phyloP scores from a whole-genome alignment of 2,888 invertebrate species.

The Cheilosia soror region DNA sequence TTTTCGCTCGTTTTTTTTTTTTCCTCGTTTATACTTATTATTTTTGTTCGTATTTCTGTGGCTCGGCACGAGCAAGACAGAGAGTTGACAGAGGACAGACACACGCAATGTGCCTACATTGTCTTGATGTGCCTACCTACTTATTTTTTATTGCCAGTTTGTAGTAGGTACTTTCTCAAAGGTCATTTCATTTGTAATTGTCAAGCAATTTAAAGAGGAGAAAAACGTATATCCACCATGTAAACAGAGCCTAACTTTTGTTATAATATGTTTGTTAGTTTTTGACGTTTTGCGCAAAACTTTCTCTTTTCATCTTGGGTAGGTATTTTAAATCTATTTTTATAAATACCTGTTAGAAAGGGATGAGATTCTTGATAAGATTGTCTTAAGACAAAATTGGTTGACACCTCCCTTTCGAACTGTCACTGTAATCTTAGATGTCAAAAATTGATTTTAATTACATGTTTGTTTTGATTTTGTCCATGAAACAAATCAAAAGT shows the following conservation, averaged over 20 bases:
- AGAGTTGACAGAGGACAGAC: constrained; percentile 20
- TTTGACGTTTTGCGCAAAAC: neutral
- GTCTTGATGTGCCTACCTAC: constrained; percentile 4
- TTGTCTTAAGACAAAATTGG: neutral
- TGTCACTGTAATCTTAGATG: constrained; percentile 15
- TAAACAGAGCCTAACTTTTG: constrained; percentile 16
- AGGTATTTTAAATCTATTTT: constrained; percentile 12
- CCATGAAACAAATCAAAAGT: constrained; percentile 31
- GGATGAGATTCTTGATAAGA: neutral
- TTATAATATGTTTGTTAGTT: neutral
- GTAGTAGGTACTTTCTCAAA: constrained; percentile 38
- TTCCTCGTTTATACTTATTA: constrained; percentile 5
- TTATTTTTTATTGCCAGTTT: constrained; percentile 37
- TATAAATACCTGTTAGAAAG: constrained; percentile 50
- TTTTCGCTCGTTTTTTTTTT: neutral
- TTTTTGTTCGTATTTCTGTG: neutral
- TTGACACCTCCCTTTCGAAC: constrained; percentile 12
- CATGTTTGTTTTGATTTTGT: constrained; percentile 15
- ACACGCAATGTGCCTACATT: neutral
- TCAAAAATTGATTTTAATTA: constrained; percentile 2
- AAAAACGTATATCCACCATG: neutral
- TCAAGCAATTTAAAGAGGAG: constrained; percentile 5
- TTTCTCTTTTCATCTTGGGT: neutral
- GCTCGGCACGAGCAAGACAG: constrained; percentile 34
- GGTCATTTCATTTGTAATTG: constrained; percentile 59